Percentiles rank a stretch among this genome's conserved stretches.
These are phyloP conservation scores for Chymomyza amoena DNA, from an alignment of 2,888 invertebrate species.

Conservation along the genomic window DNA sequence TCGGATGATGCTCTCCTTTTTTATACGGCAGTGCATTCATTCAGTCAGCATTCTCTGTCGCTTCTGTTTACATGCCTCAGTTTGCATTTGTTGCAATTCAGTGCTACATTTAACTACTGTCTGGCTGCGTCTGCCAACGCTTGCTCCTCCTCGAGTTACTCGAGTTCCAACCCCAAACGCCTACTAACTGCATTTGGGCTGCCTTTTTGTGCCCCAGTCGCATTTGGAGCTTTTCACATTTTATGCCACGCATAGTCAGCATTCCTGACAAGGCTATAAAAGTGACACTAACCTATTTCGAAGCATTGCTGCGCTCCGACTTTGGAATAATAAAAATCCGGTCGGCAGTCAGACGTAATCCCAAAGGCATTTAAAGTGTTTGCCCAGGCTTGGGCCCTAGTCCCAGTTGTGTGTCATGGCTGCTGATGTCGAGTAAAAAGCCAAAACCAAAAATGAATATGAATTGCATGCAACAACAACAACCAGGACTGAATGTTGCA, in stretches of 20 bases:
- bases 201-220: neutral
- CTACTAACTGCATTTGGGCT: neutral
- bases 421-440: neutral
- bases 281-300: constrained; percentile 13
- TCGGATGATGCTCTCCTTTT: neutral
- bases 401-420: constrained; percentile 1
- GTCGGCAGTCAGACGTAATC: neutral
- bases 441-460: constrained; percentile 42
- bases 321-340: neutral
- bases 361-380: constrained; percentile 2
- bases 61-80: neutral
- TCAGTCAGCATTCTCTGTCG: neutral
- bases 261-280: neutral
- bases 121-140: neutral
- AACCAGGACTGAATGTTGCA: constrained; percentile 17
- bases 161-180: no score
- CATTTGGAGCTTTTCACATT: neutral
- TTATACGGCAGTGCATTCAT: neutral
- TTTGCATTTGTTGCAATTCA: neutral
- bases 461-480: constrained; percentile 25
- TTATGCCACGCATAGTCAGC: constrained; percentile 2
- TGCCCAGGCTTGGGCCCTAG: neutral
- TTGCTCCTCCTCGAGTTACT: neutral
- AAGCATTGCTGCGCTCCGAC: neutral
- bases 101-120: neutral